Percentiles rank a stretch among this genome's conserved stretches.
Evolutionary conservation across 2,888 invertebrate species (phyloP).

Genomic region (Temnothorax unifasciatus): DNA sequence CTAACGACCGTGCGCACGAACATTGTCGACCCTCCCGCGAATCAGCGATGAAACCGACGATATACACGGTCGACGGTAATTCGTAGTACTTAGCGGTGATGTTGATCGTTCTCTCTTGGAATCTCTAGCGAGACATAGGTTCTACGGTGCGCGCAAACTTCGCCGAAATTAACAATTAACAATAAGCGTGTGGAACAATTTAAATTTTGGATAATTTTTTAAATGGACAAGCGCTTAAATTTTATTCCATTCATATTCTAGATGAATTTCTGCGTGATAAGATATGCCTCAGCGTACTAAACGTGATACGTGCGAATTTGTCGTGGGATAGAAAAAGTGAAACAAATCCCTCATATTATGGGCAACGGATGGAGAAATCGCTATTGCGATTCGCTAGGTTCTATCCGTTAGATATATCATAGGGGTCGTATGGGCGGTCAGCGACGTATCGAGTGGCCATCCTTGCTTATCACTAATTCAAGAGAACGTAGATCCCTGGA

Average conservation of each 20-base stretch:
- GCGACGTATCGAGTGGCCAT: slow-evolving; percentile 77
- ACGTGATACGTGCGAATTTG: slow-evolving; percentile 49
- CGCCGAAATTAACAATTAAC: slow-evolving; percentile 40
- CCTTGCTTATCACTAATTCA: slow-evolving; percentile 84
- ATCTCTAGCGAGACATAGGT: slow-evolving; percentile 52
- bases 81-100: slow-evolving; percentile 71
- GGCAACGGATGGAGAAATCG: slow-evolving; percentile 64
- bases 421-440: slow-evolving; percentile 73
- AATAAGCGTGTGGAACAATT: slow-evolving; percentile 1
- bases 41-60: slow-evolving; percentile 68
- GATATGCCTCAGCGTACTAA: background rate
- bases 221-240: background rate
- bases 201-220: background rate
- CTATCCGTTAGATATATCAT: slow-evolving; percentile 73
- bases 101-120: slow-evolving; percentile 65
- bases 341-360: slow-evolving; percentile 73
- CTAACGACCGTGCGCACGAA: slow-evolving; percentile 80
- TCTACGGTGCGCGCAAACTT: background rate
- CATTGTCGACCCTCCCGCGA: slow-evolving; percentile 68
- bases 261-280: background rate
- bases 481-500: slow-evolving; percentile 81
- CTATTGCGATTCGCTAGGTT: slow-evolving; percentile 63
- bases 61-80: slow-evolving; percentile 71
- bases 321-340: slow-evolving; percentile 55
- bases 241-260: background rate